Base-by-base conservation (phyloP, 2,888 invertebrate species). In the Agrotis exclamationis region DNA sequence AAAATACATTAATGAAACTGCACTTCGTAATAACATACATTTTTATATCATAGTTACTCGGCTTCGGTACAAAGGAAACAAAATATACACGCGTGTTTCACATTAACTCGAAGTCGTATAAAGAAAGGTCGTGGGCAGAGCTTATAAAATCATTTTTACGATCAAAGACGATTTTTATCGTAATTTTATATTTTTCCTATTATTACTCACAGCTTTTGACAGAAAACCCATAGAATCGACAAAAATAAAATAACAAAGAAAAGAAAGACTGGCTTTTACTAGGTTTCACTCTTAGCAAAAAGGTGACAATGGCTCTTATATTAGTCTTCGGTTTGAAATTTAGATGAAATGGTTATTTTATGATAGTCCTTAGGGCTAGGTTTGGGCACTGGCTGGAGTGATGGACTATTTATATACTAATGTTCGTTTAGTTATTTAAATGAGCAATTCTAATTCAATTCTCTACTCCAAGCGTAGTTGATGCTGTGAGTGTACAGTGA, bases 131-230 rank as follows among this genome's bases (percentile, higher is more conserved):
- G 39, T 39, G 39, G 39, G 39, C 11, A 39, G 2, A 39, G 39
- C 39, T 11, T 39, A 39, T 11, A 11, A 39, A 39, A 28, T 28
- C 28, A 28, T 28, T 28, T 4, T 39, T 9, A 58, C 13, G 39
- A 60, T 66, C 64, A 66, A 83, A 70, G 44, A 58, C 28, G 11
- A 57, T 2, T 20, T 67, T 64, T 3, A 11, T 9, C 3, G 39
- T 54, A 62, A 64, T 70, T 64, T 51, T 16, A 16, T 7, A n/a
- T 18, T 57, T 59, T 53, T 13, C 54, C 50, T 24, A 67, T 63
- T 73, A 63, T 59, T 70, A 63, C 62, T 56, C 56, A 57, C 59
- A 67, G 44, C 63, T 45, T 74, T 79, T 60, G 48, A 63, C 45
- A 59, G 24, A 58, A 51, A 69, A 59, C 11, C 81, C 65, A 47